These are phyloP conservation scores for Dasypolia templi DNA, from an alignment of 2,888 invertebrate genomes.

Conservation along the genomic window DNA sequence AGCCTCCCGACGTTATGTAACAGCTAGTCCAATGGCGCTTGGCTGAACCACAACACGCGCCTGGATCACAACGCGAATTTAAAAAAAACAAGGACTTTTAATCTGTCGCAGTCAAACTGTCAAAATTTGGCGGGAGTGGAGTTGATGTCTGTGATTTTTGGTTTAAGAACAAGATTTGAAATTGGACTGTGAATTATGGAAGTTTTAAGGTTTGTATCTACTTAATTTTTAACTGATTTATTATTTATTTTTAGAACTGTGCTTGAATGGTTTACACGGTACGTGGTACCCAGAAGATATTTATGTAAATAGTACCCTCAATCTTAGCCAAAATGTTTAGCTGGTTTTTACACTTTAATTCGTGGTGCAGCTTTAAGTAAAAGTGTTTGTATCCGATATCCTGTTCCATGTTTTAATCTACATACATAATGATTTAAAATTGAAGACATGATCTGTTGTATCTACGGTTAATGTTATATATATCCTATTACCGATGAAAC, in stretches of 20 bases:
- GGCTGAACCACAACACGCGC: slow-evolving; percentile 80
- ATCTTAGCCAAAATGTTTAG: background rate
- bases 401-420: background rate
- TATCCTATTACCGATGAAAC: background rate
- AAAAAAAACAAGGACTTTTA: slow-evolving; percentile 54
- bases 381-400: background rate
- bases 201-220: slow-evolving; percentile 61
- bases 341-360: background rate
- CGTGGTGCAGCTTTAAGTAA: background rate
- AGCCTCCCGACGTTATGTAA: slow-evolving; percentile 87
- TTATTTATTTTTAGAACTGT: background rate
- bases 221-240: background rate
- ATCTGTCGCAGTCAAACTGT: slow-evolving; percentile 60
- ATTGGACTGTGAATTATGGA: slow-evolving; percentile 61
- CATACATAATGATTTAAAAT: background rate
- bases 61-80: slow-evolving; percentile 68
- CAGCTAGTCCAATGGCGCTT: slow-evolving; percentile 85
- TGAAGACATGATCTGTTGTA: background rate
- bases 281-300: no score
- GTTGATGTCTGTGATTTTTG: slow-evolving; percentile 55
- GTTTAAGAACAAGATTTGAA: slow-evolving; percentile 36
- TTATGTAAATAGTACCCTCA: slow-evolving; percentile 16
- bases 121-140: slow-evolving; percentile 65
- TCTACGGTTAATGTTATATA: background rate
- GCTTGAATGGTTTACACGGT: no score